A percentile compares a stretch with the other conserved stretches of the same genome.
phyloP scores from a whole-genome alignment of 2,113 vertebrate genomes.

The Brachypodius melanocephalos region DNA sequence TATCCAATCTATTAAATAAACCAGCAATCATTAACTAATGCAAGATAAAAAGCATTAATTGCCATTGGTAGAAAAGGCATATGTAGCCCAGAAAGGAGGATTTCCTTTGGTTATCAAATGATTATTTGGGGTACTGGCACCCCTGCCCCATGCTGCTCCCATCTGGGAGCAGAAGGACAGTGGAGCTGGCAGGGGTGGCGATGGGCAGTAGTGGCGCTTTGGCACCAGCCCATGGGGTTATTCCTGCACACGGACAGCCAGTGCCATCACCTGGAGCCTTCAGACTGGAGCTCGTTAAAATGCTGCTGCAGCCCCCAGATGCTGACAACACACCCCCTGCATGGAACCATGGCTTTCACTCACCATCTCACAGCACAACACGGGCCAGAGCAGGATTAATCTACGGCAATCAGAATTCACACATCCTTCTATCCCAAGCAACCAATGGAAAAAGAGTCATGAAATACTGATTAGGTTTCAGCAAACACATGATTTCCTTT shows the following conservation, averaged over 20 bases:
- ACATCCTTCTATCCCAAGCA: not conserved
- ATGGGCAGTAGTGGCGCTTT: not conserved
- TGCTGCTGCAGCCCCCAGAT: not conserved
- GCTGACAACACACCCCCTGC: not conserved
- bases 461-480: not conserved
- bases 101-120: not conserved
- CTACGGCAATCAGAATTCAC: not conserved
- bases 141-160: not conserved
- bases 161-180: not conserved
- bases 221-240: not conserved
- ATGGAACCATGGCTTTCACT: accelerated
- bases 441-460: not conserved
- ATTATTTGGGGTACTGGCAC: not conserved
- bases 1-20: constrained; percentile 62
- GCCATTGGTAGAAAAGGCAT: not conserved
- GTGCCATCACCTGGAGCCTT: not conserved
- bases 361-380: accelerated
- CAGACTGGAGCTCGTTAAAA: not conserved
- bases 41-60: not conserved
- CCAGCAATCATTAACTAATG: constrained; percentile 27
- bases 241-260: not conserved
- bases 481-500: not conserved
- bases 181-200: not conserved
- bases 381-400: not conserved
- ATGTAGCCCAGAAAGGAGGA: not conserved